Percentiles rank a stretch among this genome's conserved stretches.
phyloP scores from a whole-genome alignment of 1,140 invertebrate genomes.

The Caenorhabditis brenneri region DNA sequence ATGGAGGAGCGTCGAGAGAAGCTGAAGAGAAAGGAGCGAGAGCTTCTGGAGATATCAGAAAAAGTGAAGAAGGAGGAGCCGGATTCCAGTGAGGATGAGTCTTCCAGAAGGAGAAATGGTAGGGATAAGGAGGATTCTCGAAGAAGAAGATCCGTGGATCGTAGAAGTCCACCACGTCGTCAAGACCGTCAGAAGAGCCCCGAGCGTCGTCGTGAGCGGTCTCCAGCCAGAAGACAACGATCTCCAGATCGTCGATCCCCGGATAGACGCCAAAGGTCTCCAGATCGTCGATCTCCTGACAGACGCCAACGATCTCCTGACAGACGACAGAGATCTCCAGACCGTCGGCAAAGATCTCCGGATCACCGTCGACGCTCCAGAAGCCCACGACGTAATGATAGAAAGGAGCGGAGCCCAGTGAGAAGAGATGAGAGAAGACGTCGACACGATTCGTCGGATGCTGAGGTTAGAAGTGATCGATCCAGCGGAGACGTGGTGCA shows the following conservation, averaged over 20 bases:
- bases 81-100: not conserved
- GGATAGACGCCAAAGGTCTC: not conserved
- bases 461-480: not conserved
- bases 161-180: too few relatives aligned
- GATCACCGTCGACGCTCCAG: not conserved
- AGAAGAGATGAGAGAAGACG: conserved; percentile 5
- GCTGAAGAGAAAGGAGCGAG: not conserved
- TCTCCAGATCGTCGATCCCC: too few relatives aligned
- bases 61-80: conserved; percentile 10
- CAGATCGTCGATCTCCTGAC: too few relatives aligned
- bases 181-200: too few relatives aligned
- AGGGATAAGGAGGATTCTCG: not conserved
- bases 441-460: not conserved
- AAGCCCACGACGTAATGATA: not conserved
- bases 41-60: not conserved
- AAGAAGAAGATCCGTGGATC: not conserved
- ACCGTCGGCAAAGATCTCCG: not conserved
- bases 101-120: not conserved
- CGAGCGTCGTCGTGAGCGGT: not conserved
- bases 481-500: too few relatives aligned
- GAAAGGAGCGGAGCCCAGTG: not conserved
- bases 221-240: not conserved
- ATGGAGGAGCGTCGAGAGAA: not conserved
- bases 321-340: too few relatives aligned
- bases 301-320: not conserved